Conservation (phyloP, 2,113 vertebrate species). For the Myrmecophaga tridactyla region DNA sequence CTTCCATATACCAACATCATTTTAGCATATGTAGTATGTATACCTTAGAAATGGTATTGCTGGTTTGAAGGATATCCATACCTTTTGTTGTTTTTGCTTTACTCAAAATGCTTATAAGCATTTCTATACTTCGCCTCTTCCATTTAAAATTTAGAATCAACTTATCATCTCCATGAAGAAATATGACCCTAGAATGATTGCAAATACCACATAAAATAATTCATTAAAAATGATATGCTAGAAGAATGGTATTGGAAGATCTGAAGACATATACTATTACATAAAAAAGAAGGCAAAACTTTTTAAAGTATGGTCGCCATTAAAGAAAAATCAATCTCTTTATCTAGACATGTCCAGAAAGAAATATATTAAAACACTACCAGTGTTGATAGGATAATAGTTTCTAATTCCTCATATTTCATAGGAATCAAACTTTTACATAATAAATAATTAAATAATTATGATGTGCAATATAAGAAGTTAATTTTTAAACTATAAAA, state of each 20-base stretch:
- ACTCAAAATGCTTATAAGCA: neutral
- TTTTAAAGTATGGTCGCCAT: neutral
- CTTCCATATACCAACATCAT: neutral
- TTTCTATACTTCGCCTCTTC: neutral
- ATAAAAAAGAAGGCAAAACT: neutral
- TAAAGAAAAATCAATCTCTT: conserved; percentile 1
- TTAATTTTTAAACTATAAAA: neutral
- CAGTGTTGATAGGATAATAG: neutral
- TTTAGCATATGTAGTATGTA: neutral
- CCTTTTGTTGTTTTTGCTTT: neutral
- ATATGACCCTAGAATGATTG: neutral
- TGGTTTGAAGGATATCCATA: too few relatives aligned
- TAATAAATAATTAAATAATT: neutral
- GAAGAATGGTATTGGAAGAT: conserved; percentile 15
- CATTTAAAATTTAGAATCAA: neutral
- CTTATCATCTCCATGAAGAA: neutral
- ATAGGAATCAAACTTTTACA: neutral
- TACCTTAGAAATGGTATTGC: neutral
- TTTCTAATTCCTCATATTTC: conserved; percentile 22
- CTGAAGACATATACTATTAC: neutral
- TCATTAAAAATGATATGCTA: neutral
- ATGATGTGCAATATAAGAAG: neutral
- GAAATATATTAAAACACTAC: neutral
- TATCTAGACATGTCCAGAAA: neutral
- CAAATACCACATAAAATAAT: neutral